Conservation (phyloP, 2,888 invertebrate genomes). For the Trimorus sp. region DNA sequence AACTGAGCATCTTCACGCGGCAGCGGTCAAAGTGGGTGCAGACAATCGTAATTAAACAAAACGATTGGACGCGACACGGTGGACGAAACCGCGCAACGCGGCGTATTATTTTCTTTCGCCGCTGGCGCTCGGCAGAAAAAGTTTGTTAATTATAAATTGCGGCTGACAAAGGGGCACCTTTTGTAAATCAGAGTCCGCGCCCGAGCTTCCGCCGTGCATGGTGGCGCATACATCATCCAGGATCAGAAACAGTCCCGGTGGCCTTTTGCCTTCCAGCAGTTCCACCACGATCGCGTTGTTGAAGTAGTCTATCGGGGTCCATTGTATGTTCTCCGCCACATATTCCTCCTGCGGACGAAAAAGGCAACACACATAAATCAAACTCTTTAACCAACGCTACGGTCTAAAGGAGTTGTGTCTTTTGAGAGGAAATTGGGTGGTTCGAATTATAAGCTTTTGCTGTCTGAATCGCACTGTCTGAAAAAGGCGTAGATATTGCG, state of each 20-base stretch:
- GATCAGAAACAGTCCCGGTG: conserved; percentile 86
- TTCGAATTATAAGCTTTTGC: not conserved
- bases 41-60: no score
- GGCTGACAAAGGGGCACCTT: conserved; percentile 76
- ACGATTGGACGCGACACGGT: no score
- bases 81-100: not conserved
- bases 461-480: not conserved
- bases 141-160: conserved; percentile 38
- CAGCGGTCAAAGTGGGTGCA: no score
- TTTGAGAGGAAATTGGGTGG: no score
- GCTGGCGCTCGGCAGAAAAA: not conserved
- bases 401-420: no score
- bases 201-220: conserved; percentile 86
- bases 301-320: conserved; percentile 87
- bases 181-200: conserved; percentile 84
- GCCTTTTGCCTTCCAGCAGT: conserved; percentile 85
- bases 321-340: conserved; percentile 86
- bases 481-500: no score
- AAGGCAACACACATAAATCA: conserved; percentile 21
- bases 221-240: conserved; percentile 88
- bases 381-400: not conserved
- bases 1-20: no score
- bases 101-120: not conserved
- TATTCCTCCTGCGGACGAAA: conserved; percentile 84
- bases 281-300: conserved; percentile 87